A percentile compares a stretch with the other conserved stretches of the same genome.
phyloP scores from a whole-genome alignment of 2,797 vertebrate species.

The Apodemus agrarius region DNA sequence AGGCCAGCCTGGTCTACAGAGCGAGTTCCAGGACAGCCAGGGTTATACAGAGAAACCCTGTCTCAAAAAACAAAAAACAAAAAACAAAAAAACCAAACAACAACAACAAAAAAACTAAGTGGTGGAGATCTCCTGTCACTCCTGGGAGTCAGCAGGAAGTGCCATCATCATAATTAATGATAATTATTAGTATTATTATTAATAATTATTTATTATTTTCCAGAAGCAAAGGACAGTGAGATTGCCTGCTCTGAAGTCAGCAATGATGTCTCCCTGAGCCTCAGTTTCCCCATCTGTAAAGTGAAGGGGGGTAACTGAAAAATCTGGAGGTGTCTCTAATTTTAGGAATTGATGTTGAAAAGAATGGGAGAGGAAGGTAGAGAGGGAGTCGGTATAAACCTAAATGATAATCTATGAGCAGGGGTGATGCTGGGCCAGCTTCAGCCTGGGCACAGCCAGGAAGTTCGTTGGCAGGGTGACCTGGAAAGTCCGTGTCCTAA shows the following conservation, averaged over 20 bases:
- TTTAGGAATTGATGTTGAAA: neutral
- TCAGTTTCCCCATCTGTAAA: conserved; percentile 34
- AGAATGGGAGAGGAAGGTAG: neutral
- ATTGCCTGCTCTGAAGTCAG: neutral
- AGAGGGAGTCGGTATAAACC: neutral
- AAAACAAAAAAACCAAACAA: too few relatives aligned
- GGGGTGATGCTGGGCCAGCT: neutral
- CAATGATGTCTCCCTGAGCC: neutral
- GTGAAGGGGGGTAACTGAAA: neutral
- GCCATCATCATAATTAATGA: too few relatives aligned
- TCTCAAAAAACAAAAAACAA: too few relatives aligned
- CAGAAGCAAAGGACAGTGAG: neutral
- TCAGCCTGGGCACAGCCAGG: neutral
- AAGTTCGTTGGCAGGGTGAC: neutral
- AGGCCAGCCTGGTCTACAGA: too few relatives aligned
- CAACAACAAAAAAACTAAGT: conserved; percentile 13
- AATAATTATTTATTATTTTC: too few relatives aligned
- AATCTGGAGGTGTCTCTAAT: neutral
- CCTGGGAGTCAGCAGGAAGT: neutral
- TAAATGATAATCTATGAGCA: neutral
- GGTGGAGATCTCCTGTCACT: too few relatives aligned
- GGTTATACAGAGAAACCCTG: too few relatives aligned
- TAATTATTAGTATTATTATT: too few relatives aligned
- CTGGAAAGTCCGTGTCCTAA: neutral
- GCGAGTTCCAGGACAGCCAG: too few relatives aligned